Evolutionary conservation across 2,113 vertebrate genomes (phyloP).

Genomic region (Dipodomys ordii): DNA sequence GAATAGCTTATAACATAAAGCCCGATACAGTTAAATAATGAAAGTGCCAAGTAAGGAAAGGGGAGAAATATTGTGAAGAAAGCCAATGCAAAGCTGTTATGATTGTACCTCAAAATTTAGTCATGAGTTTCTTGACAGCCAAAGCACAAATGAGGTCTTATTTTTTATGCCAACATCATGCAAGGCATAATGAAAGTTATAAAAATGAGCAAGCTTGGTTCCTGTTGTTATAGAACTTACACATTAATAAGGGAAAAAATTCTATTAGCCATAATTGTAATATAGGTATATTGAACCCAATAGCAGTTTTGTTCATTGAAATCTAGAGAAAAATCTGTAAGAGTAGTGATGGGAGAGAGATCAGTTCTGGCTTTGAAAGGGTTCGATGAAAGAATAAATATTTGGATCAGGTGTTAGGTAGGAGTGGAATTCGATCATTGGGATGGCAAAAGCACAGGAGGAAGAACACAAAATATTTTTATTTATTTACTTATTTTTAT

Average conservation of each 20-base stretch:
- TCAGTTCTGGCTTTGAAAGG: conserved; percentile 5
- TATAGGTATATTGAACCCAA: neutral
- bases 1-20: neutral
- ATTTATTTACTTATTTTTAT: neutral
- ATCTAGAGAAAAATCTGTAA: neutral
- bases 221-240: neutral
- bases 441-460: neutral
- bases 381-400: neutral
- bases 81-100: neutral
- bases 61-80: neutral
- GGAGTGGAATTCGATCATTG: neutral
- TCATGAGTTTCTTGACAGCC: neutral
- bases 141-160: neutral
- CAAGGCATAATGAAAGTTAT: neutral
- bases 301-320: neutral
- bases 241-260: neutral
- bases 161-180: conserved; percentile 11
- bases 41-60: neutral
- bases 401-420: neutral
- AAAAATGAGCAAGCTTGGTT: neutral
- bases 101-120: neutral
- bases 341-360: neutral
- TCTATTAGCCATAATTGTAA: neutral
- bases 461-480: neutral
- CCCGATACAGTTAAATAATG: neutral